Percentiles rank a stretch among this genome's conserved stretches.
phyloP scores from a whole-genome alignment of 2,797 vertebrate genomes.

The Lacerta viridis region DNA sequence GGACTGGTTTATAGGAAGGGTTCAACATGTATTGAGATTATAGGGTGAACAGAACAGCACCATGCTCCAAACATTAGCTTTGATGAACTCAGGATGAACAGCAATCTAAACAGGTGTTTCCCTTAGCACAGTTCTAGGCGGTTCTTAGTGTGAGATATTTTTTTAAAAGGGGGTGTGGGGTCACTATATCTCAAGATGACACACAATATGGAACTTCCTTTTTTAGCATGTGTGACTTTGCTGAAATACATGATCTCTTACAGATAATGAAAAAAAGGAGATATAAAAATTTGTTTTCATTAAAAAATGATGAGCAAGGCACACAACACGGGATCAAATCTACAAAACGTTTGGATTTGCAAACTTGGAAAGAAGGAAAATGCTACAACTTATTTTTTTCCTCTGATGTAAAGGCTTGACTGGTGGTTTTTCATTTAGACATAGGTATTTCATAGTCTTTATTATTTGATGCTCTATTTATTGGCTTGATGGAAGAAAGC shows the following conservation, averaged over 20 bases:
- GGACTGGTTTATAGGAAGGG: neutral
- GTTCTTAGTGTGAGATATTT: no score
- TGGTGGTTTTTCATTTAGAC: no score
- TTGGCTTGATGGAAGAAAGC: neutral
- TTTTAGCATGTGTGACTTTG: neutral
- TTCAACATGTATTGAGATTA: neutral
- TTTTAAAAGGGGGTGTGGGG: neutral
- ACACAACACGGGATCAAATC: neutral
- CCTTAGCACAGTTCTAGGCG: neutral
- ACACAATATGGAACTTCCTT: neutral
- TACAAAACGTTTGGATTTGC: neutral
- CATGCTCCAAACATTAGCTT: neutral
- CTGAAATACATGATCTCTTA: neutral
- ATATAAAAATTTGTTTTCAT: neutral
- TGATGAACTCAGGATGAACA: neutral
- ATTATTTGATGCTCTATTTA: neutral
- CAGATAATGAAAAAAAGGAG: neutral
- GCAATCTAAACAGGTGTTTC: neutral
- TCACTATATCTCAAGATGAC: neutral
- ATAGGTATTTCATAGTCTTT: neutral
- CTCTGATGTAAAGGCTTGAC: neutral
- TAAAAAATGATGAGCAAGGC: neutral
- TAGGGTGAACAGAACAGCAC: neutral
- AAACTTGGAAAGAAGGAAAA: neutral
- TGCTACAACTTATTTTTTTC: neutral